Evolutionary conservation across 1,140 invertebrate species (phyloP), one percentile per base, ranked within the genome.

Genomic region (Octopus bimaculoides): DNA sequence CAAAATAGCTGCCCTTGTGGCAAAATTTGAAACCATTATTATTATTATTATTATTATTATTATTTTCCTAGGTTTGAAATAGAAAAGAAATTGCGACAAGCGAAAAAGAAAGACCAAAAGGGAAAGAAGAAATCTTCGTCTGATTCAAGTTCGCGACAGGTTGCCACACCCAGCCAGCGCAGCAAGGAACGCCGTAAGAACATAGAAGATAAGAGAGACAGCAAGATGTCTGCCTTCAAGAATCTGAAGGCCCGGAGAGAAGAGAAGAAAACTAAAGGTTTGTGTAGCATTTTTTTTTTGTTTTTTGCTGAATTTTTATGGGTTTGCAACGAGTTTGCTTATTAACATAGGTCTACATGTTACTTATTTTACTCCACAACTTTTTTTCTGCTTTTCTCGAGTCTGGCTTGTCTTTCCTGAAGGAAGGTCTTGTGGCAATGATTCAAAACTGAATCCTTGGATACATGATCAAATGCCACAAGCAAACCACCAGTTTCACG

Each of bases 121-220:
- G 87, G 88, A 81, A 90, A 87, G 81, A 81, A 82, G 79, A 88
- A 88, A 77, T 81, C 81, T 17, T 81, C 82, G 52, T 75, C 61
- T 4, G 17, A 82, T 20, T 78, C 79, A 20, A 73, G 52, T 20
- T 77, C 56, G 3, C 77, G 93, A 20, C 78, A 74, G 56, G 14
- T 71, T 54, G 83, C 83, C 52, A 83, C 87, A 73, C 92, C 93
- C 61, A 95, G 95, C 87, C 93, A 94, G 85, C 89, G 95, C 52
- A 95, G 94, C 85, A 96, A 96, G 87, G 97, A 98, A 87, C 92
- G 97, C 41, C 95, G 97, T 82, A 95, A 97, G 82, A 97, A 96
- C 77, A 95, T 98, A 54, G 96, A 97, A 90, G 95, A 88, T 14
- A 86, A 89, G 83, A 93, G 94, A 86, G 94, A 94, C 52, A 94